Percentiles rank a stretch among this genome's conserved stretches.
These are phyloP conservation scores for Alviniconcha strummeri DNA, from an alignment of 2,888 invertebrate genomes.

Conservation along the genomic window DNA sequence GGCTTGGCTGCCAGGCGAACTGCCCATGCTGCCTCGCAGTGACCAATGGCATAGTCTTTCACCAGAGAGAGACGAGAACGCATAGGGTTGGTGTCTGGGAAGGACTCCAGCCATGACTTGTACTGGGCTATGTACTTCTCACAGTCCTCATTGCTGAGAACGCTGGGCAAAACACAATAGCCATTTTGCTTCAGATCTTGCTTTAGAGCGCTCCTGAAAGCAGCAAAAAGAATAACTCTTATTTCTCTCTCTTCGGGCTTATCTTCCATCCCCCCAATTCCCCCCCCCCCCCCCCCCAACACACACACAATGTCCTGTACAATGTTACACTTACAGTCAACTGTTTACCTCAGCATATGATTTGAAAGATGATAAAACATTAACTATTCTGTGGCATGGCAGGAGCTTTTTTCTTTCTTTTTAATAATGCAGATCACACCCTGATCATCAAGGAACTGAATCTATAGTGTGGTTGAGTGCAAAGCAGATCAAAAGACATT, in stretches of 20 bases:
- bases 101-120: conserved; percentile 53
- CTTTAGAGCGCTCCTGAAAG: background rate
- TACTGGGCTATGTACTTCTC: conserved; percentile 49
- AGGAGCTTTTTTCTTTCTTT: too few relatives aligned
- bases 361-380: too few relatives aligned
- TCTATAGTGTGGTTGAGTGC: too few relatives aligned
- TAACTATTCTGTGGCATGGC: too few relatives aligned
- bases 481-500: too few relatives aligned
- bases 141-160: conserved; percentile 51
- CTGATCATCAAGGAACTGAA: too few relatives aligned
- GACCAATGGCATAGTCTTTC: conserved; percentile 59
- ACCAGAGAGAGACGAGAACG: conserved; percentile 53
- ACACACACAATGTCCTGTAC: too few relatives aligned
- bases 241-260: background rate
- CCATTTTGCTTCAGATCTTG: conserved; percentile 53
- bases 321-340: too few relatives aligned
- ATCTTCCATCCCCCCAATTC: too few relatives aligned
- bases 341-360: too few relatives aligned
- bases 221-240: background rate
- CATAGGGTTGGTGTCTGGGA: conserved; percentile 52
- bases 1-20: conserved; percentile 55
- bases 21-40: conserved; percentile 61
- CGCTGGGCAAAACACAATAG: conserved; percentile 53
- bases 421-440: too few relatives aligned
- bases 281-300: too few relatives aligned